These are phyloP conservation scores for Arbacia lixula DNA, from an alignment of 53 echinoderm and acorn worm genomes.

Conservation along the genomic window DNA sequence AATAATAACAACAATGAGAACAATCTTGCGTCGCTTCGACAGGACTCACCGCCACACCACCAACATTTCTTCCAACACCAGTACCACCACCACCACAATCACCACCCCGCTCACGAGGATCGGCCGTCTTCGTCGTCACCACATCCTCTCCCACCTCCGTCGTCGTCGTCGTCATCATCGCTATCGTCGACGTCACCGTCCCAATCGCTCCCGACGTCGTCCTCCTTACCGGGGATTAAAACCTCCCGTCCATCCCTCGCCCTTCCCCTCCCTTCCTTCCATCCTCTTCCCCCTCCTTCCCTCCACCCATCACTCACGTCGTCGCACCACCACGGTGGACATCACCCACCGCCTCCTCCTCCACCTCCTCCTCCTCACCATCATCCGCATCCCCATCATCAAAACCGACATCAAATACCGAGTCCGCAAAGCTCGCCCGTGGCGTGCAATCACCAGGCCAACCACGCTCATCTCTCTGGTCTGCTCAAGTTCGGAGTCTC, in stretches of 20 bases:
- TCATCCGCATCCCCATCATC: conserved; percentile 12
- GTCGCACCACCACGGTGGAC: conserved; percentile 9
- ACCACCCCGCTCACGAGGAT: background rate
- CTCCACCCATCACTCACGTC: conserved; percentile 23
- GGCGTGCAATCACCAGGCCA: conserved; percentile 19
- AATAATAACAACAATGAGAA: conserved; percentile 42
- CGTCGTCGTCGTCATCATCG: conserved; percentile 8
- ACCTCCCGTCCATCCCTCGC: no score
- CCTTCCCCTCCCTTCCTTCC: background rate
- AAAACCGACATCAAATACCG: conserved; percentile 34
- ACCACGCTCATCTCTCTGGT: conserved; percentile 41
- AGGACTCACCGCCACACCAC: conserved; percentile 8
- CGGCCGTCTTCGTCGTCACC: conserved; percentile 25
- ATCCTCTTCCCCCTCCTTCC: background rate
- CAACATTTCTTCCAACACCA: conserved; percentile 5
- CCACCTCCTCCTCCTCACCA: conserved; percentile 13
- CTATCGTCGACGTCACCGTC: conserved; percentile 9
- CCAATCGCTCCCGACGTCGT: background rate
- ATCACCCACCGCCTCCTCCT: conserved; percentile 1
- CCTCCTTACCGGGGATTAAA: background rate
- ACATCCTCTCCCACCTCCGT: background rate
- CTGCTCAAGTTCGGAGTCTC: conserved; percentile 77
- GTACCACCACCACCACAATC: conserved; percentile 47
- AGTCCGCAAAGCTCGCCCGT: conserved; percentile 48
- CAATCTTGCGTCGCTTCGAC: background rate